Evolutionary conservation across 1,140 invertebrate species (phyloP).

Genomic region (Lepidurus apus): DNA sequence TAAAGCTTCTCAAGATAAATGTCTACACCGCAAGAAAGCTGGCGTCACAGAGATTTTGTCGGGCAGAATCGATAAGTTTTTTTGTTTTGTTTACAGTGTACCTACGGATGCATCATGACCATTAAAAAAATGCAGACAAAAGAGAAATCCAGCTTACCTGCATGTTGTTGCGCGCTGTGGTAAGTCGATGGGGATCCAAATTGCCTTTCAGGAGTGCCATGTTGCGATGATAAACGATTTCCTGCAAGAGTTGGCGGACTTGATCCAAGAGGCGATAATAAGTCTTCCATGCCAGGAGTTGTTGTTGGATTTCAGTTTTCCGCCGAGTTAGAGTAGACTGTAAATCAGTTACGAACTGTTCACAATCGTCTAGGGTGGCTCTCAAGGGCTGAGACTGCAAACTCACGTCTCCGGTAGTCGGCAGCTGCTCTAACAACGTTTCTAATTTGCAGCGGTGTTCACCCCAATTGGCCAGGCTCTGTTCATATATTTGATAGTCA

Average conservation of each 20-base stretch:
- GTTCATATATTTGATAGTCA: neutral
- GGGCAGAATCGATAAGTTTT: too few relatives aligned
- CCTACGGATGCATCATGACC: too few relatives aligned
- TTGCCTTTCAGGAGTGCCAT: constrained; percentile 4
- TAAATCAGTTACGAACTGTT: neutral
- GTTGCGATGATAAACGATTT: neutral
- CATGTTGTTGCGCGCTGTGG: neutral
- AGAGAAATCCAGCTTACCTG: neutral
- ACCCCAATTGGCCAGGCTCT: neutral
- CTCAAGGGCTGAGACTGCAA: neutral
- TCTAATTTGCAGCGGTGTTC: neutral
- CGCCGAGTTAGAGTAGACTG: neutral
- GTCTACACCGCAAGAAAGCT: too few relatives aligned
- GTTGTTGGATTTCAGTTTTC: neutral
- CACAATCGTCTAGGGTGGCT: neutral
- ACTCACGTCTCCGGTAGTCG: neutral
- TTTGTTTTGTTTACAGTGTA: too few relatives aligned
- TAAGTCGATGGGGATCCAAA: neutral
- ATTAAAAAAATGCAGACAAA: neutral
- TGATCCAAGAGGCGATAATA: neutral
- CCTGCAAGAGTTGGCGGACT: neutral
- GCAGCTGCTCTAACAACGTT: neutral
- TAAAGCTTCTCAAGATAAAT: too few relatives aligned
- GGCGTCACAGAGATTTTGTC: too few relatives aligned
- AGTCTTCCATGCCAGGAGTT: neutral